Conservation (phyloP, 2,113 vertebrate genomes). For the Ictalurus furcatus region DNA sequence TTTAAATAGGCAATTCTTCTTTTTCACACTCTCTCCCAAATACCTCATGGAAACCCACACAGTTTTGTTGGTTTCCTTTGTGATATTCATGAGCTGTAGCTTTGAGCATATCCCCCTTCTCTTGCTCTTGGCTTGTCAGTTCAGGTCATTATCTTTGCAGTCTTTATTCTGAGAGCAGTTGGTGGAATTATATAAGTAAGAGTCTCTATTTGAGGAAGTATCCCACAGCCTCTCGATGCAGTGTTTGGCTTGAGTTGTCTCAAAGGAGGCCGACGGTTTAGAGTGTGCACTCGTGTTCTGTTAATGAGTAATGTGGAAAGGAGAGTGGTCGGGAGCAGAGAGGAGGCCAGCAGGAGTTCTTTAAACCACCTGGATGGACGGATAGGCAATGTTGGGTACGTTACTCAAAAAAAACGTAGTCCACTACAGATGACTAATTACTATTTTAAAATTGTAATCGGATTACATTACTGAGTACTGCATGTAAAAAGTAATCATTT, state of each 20-base stretch:
- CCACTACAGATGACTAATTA: too few relatives aligned
- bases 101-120: constrained; percentile 7
- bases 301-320: constrained; percentile 19
- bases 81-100: constrained; percentile 50
- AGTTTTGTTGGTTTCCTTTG: constrained; percentile 43
- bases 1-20: constrained; percentile 21
- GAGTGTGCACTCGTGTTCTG: background rate
- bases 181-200: constrained; percentile 35
- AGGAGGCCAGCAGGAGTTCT: constrained; percentile 1
- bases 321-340: background rate
- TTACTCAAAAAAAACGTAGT: too few relatives aligned
- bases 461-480: too few relatives aligned
- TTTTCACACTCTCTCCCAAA: constrained; percentile 24
- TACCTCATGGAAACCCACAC: constrained; percentile 42
- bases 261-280: background rate
- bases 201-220: constrained; percentile 24
- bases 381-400: too few relatives aligned
- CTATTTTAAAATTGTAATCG: too few relatives aligned
- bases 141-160: constrained; percentile 33
- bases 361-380: background rate
- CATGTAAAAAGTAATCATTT: too few relatives aligned
- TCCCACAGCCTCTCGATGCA: constrained; percentile 4
- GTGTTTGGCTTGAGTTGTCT: constrained; percentile 9
- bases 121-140: constrained; percentile 43
- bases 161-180: constrained; percentile 37